Evolutionary conservation across 2,888 invertebrate genomes (phyloP).

Genomic region (Drosophila nigricruria): DNA sequence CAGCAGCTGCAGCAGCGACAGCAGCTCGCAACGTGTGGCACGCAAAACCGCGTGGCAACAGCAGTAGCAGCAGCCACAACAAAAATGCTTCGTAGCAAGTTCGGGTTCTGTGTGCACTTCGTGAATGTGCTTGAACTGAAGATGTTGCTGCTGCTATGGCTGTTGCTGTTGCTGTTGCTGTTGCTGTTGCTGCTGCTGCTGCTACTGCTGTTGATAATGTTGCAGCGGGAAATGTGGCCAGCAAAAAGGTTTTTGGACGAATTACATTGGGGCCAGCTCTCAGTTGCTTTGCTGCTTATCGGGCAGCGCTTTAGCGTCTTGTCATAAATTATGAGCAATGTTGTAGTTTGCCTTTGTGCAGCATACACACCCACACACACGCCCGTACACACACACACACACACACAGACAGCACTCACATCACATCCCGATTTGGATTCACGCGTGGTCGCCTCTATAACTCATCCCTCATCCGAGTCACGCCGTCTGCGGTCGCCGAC

Average conservation of each 20-base stretch:
- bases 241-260: constrained; percentile 24
- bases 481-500: constrained; percentile 73
- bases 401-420: constrained; percentile 8
- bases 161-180: constrained; percentile 8
- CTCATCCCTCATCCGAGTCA: constrained; percentile 70
- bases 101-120: constrained; percentile 62
- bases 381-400: constrained; percentile 17
- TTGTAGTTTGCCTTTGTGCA: constrained; percentile 23
- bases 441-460: constrained; percentile 71
- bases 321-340: constrained; percentile 71
- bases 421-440: constrained; percentile 23
- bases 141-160: constrained; percentile 50
- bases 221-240: constrained; percentile 54
- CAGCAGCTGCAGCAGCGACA: constrained; percentile 16
- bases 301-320: constrained; percentile 63
- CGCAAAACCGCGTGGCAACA: constrained; percentile 59
- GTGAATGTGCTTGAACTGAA: constrained; percentile 45
- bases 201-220: constrained; percentile 31
- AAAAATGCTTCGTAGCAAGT: constrained; percentile 53
- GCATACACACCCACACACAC: constrained; percentile 36
- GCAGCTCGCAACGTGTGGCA: constrained; percentile 63
- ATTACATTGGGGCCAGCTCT: constrained; percentile 25
- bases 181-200: constrained; percentile 8
- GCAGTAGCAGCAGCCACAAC: constrained; percentile 36
- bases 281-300: constrained; percentile 54